Percentiles rank a stretch among this genome's conserved stretches.
phyloP scores from a whole-genome alignment of 2,888 invertebrate species.

The Pharmacophagus antenor region DNA sequence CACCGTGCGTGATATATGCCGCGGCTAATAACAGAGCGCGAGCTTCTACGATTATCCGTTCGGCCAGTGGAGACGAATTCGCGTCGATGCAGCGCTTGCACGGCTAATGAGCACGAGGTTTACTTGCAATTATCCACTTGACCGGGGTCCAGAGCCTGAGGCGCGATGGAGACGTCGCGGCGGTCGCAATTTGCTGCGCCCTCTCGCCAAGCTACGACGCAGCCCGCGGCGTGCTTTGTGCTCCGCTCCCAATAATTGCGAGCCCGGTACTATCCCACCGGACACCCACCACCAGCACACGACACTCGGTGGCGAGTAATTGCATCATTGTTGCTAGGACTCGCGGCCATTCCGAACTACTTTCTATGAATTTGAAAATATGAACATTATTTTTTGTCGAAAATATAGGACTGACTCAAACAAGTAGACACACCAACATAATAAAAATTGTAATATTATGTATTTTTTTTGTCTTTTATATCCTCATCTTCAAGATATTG shows the following conservation, averaged over 20 bases:
- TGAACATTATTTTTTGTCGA: too few species aligned
- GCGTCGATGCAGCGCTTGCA: constrained; percentile 68
- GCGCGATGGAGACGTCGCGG: constrained; percentile 74
- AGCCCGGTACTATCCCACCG: constrained; percentile 40
- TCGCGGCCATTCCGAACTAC: constrained; percentile 45
- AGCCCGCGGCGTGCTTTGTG: constrained; percentile 67
- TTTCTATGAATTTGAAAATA: neutral
- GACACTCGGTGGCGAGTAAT: constrained; percentile 72
- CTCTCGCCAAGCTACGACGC: constrained; percentile 48
- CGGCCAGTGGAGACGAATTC: constrained; percentile 72
- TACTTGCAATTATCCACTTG: constrained; percentile 79
- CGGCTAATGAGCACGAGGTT: constrained; percentile 76
- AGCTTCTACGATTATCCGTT: constrained; percentile 74
- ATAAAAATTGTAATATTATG: too few species aligned
- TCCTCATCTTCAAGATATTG: too few species aligned
- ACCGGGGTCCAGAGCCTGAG: constrained; percentile 64
- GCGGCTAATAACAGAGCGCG: constrained; percentile 75
- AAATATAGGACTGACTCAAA: too few species aligned
- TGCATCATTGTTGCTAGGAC: constrained; percentile 69
- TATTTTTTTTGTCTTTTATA: too few species aligned
- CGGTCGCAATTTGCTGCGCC: constrained; percentile 68
- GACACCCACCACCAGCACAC: constrained; percentile 55
- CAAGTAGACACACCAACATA: too few species aligned
- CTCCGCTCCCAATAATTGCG: constrained; percentile 74
- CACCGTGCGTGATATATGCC: constrained; percentile 78